Evolutionary conservation across 2,888 invertebrate genomes (phyloP).

Genomic region (Mellilla xanthometata): DNA sequence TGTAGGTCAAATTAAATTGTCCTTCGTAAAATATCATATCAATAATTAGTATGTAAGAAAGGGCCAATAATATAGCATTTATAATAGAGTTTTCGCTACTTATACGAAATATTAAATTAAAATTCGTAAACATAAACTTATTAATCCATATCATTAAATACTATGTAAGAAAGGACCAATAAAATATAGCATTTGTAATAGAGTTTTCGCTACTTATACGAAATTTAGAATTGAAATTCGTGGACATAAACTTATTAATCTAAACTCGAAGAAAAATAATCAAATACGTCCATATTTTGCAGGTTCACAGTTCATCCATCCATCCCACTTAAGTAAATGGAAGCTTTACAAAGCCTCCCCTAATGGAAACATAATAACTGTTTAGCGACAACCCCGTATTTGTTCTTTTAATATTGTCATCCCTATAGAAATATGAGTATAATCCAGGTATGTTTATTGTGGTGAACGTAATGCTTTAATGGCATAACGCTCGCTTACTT

Average conservation of each 20-base stretch:
- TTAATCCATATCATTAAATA: no score
- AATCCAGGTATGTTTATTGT: slow-evolving; percentile 26
- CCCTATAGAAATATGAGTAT: slow-evolving; percentile 28
- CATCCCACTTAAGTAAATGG: slow-evolving; percentile 35
- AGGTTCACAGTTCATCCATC: slow-evolving; percentile 29
- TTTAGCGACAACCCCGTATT: slow-evolving; percentile 40
- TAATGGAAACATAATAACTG: slow-evolving; percentile 63
- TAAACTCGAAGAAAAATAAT: background rate
- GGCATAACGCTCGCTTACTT: slow-evolving; percentile 18
- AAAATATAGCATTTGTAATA: no score
- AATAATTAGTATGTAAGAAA: no score
- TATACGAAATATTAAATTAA: no score
- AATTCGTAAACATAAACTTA: no score
- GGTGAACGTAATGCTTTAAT: slow-evolving; percentile 25
- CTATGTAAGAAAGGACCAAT: no score
- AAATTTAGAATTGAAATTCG: no score
- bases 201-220: no score
- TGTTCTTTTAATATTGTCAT: slow-evolving; percentile 37
- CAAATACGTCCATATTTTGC: slow-evolving; percentile 9
- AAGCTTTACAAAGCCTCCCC: slow-evolving; percentile 29
- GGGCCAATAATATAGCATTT: no score
- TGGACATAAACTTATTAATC: background rate
- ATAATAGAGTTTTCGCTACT: no score
- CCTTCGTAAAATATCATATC: no score
- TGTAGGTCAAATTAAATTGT: no score